A percentile compares a stretch with the other conserved stretches of the same genome.
phyloP scores from a whole-genome alignment of 35 echinoderm and acorn worm species.

The Ophioderma brevispina region DNA sequence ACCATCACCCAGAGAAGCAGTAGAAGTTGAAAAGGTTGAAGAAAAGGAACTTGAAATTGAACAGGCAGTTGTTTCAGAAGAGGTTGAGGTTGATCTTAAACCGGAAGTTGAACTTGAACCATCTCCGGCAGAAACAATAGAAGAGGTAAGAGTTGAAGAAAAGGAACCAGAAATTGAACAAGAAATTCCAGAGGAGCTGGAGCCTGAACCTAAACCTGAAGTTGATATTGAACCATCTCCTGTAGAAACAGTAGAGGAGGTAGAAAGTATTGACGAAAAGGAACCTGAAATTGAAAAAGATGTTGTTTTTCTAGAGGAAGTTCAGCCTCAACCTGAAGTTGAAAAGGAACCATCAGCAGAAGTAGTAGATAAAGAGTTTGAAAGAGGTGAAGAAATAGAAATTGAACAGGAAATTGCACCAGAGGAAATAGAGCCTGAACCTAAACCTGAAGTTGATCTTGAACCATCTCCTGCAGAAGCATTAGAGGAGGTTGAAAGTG shows the following conservation, averaged over 20 bases:
- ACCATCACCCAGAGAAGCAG: neutral
- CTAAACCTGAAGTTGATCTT: neutral
- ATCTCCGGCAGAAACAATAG: neutral
- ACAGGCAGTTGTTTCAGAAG: slow-evolving; percentile 25
- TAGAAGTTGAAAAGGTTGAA: neutral
- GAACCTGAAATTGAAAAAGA: neutral
- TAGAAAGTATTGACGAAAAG: neutral
- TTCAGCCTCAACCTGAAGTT: neutral
- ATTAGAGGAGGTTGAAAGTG: neutral
- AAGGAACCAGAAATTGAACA: neutral
- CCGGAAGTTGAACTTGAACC: slow-evolving; percentile 1
- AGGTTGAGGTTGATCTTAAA: neutral
- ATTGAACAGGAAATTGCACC: neutral
- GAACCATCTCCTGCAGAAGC: neutral
- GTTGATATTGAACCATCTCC: neutral
- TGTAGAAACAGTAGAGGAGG: too few relatives aligned
- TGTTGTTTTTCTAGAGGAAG: neutral
- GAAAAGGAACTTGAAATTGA: slow-evolving; percentile 18
- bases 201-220: neutral
- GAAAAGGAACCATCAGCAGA: too few relatives aligned
- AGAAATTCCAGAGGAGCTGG: neutral
- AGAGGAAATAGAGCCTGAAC: neutral
- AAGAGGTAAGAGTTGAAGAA: slow-evolving; percentile 25
- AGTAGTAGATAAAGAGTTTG: neutral
- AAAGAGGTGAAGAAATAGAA: neutral